Evolutionary conservation across 2,113 vertebrate species (phyloP), one percentile per base, ranked within the genome.

Genomic region (Nansenia antarctica): DNA sequence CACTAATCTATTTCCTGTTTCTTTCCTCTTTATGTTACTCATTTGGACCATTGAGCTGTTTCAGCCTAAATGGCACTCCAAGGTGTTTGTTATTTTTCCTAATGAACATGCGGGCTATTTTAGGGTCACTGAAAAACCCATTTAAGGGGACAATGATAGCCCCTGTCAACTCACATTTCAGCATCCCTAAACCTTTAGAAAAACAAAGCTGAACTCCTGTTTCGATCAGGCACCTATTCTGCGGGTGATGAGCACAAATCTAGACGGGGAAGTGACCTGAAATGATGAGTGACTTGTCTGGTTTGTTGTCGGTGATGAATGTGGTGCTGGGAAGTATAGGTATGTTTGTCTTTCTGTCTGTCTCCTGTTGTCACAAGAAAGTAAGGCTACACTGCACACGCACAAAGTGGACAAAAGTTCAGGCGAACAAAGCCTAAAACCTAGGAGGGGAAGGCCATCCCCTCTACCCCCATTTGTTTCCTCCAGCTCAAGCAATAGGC

Each of bases 171-270:
- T 70, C 55, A 53, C 42, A 67, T 77, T 70, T 77, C 62, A 67
- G 55, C 79, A 84, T 78, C 81, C 87, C 82, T 85, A 76, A 84
- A 80, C 85, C 70, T 73, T 32, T 78, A 82, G 9, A 81, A 81
- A 85, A 87, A 85, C 78, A 86, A 66, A 73, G 77, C 84, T 76
- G 74, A 66, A 66, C 64, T 66, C 62, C 65, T 47, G 61, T 67
- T 62, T 72, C 8, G 63, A 62, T 68, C 24, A 31, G 26, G 73
- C 80, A 82, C 73, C 70, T 77, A 57, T 57, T 80, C 63, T 63
- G 70, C 65, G 73, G 22, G 55, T 86, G 85, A 86, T 20, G 72
- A 35, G 32, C 67, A 85, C 67, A 24, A 60, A 34, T 65, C 60
- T 69, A 79, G 85, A 87, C 65, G 1, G 72, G 74, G 76, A 78